phyloP scores from a whole-genome alignment of 2,797 vertebrate genomes.

The Tarsius wallacei region DNA sequence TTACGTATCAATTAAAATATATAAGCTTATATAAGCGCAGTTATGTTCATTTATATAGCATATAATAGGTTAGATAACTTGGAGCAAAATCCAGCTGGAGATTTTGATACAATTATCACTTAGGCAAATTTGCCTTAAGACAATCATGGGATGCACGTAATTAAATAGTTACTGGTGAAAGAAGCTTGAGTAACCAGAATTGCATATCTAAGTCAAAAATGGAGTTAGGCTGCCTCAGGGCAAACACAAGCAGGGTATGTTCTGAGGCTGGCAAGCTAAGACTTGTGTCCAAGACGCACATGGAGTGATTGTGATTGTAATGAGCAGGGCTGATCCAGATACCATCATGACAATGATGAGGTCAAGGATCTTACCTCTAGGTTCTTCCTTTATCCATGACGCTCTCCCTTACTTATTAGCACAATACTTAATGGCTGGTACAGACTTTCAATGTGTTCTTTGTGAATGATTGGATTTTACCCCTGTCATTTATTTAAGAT shows the following conservation, averaged over 20 bases:
- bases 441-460: background rate
- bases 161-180: background rate
- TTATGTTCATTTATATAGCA: conserved; percentile 5
- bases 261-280: background rate
- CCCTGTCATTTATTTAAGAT: background rate
- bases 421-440: background rate
- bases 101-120: background rate
- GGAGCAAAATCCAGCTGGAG: background rate
- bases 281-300: background rate
- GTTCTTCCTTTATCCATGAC: background rate
- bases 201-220: background rate
- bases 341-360: background rate
- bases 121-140: conserved; percentile 13
- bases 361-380: background rate
- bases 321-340: background rate
- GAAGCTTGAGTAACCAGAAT: background rate
- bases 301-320: background rate
- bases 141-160: background rate
- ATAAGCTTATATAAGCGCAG: background rate
- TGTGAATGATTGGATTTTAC: background rate
- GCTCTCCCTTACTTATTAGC: background rate
- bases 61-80: background rate
- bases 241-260: background rate
- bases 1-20: background rate
- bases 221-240: background rate